Percentiles rank a stretch among this genome's conserved stretches.
These are phyloP conservation scores for Drosophila kanapiae DNA, from an alignment of 1,140 invertebrate genomes.

Conservation along the genomic window DNA sequence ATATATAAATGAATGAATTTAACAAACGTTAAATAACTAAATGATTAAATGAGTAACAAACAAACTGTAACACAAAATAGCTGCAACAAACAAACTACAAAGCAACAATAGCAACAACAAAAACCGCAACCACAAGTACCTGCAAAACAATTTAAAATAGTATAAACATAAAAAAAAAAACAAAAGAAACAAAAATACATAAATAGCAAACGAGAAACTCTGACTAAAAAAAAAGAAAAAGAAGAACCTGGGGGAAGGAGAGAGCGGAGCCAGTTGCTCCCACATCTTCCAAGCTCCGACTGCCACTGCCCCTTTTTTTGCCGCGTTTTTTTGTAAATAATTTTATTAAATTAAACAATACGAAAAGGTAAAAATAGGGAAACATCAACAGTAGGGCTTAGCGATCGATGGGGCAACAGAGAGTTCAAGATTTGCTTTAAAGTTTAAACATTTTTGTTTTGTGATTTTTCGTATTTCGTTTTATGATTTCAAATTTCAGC, in stretches of 20 bases:
- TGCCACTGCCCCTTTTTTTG: conserved; percentile 16
- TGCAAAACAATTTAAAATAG: conserved; percentile 81
- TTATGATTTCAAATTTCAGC: conserved; percentile 9
- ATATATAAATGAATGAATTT: conserved; percentile 55
- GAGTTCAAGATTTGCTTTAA: conserved; percentile 38
- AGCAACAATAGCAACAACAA: conserved; percentile 82
- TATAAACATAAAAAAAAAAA: conserved; percentile 57
- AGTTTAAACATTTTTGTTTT: conserved; percentile 17
- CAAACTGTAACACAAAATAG: conserved; percentile 46
- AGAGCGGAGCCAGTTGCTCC: conserved; percentile 6
- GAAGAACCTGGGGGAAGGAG: conserved; percentile 31
- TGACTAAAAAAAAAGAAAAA: conserved; percentile 30
- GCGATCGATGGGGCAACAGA: conserved; percentile 6
- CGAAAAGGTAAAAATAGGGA: conserved; percentile 41
- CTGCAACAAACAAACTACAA: conserved; percentile 70
- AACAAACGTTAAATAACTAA: conserved; percentile 38
- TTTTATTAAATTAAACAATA: conserved; percentile 81
- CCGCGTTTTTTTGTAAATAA: conserved; percentile 78
- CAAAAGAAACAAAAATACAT: conserved; percentile 59
- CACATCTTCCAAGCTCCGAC: not conserved
- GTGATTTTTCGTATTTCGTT: conserved; percentile 31
- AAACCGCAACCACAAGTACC: conserved; percentile 85
- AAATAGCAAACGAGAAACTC: conserved; percentile 53
- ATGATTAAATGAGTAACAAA: conserved; percentile 7
- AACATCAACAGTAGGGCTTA: conserved; percentile 9